Evolutionary conservation across 2,888 invertebrate species (phyloP), one percentile per base, ranked within the genome.

Genomic region (Augochlorella aurata): DNA sequence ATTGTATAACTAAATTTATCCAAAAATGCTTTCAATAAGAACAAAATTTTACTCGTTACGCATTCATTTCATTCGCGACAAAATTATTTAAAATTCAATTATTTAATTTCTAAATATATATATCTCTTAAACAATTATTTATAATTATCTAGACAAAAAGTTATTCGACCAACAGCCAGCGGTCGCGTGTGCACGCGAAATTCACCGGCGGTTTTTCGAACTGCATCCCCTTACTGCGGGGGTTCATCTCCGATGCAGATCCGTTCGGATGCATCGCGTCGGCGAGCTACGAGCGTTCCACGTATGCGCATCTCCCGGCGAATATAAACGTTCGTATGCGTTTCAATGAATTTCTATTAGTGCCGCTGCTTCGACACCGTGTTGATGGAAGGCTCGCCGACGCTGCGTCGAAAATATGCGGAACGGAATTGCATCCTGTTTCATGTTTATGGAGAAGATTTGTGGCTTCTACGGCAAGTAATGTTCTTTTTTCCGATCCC

Each of bases 291-390:
- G 14, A 47, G 9, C 49, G 29, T 8, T 29, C 9, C 65, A 72
- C 45, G 50, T 58, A 45, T 29, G 52, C n/a, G 38, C n/a, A 21
- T 74, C 38, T 44, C 45, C 65, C 44, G n/a, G 50, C n/a, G 80
- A 67, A 71, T 74, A 68, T 70, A 80, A 81, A 81, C 71, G 71
- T 72, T 77, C 49, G 66, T 67, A 50, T 45, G 66, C 52, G 50
- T 76, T 82, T 68, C 71, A 49, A 77, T 77, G 74, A 74, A 77
- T 83, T 77, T 74, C 77, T 77, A 67, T 81, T 63, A 67, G 29
- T 49, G 24, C 18, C 52, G 66, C 29, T 12, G 66, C 45, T 50
- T 70, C 50, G 74, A 50, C 45, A 5, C 45, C 9, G 21, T 21
- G 47, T 21, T 63, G 50, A 66, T 45, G 65, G 68, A 79, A 50